Evolutionary conservation across 2,113 vertebrate species (phyloP), one percentile per base, ranked within the genome.

Genomic region (Rutilus rutilus): DNA sequence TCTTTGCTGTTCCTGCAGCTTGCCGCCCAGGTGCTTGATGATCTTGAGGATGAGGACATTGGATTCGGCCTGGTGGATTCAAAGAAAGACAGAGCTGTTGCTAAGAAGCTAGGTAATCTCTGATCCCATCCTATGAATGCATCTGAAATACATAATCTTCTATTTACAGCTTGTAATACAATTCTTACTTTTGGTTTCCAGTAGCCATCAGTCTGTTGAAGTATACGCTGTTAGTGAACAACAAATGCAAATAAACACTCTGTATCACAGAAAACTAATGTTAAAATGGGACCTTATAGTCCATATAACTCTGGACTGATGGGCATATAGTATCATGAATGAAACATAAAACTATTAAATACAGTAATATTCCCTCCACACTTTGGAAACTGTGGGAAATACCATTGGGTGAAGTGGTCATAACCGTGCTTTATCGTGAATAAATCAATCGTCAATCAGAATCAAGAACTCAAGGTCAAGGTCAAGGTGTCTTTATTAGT

Each of bases 11-110:
- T 42, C 73, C 23, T 91, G 45, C 91, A 98, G 97, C 94, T 98
- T 88, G 97, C 96, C 45, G 97, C 97, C 45, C 97, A 98, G 91
- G 97, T 98, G 89, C 94, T 98, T 82, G 96, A 96, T 74, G 96
- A 96, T 87, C 90, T 97, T 10, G 95, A 97, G 0, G 96, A 97
- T 50, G 96, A 97, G 86, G 97, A 97, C 14, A 94, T 98, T 60
- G 97, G 97, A 14, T 97, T 98, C 5, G 97, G 95, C 12, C 93
- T 97, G 82, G 95, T 98, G 82, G 96, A 98, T 90, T 93, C 96
- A 10, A 96, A 97, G 92, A 95, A 96, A 82, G 96, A 95, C 12
- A 75, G 89, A 0, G 88, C 94, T 0, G 95, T 98, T 80, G 96
- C 97, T 88, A 97, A 96, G 92, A 97, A 97, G 90, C 90, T 98